Evolutionary conservation across 2,113 vertebrate genomes (phyloP), one percentile per base, ranked within the genome.

Genomic region (Notothenia rossii): DNA sequence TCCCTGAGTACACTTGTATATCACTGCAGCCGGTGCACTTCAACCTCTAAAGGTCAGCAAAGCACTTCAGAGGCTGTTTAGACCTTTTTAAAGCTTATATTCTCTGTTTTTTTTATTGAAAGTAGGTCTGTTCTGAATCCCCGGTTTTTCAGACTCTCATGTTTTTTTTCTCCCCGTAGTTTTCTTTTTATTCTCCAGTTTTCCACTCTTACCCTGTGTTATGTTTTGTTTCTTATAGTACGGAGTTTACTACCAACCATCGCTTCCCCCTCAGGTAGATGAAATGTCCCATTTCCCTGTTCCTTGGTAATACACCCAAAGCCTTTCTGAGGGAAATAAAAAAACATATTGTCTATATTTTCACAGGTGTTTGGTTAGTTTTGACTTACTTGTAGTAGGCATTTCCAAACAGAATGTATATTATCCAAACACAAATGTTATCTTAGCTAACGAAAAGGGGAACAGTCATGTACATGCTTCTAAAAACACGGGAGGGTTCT

Each of bases 191-290:
- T 60, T 77, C 25, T 72, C 17, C 68, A 55, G 68, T 76, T 88
- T 75, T 82, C 82, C 49, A 84, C 66, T 45, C 89, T 91, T 81
- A 93, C 80, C 65, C 69, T 90, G 60, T 92, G 82, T 86, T 91
- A 75, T 92, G 78, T 86, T 93, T 93, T 92, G 82, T 93, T 93
- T 93, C 87, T 92, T 92, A 73, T 93, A 94, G 92, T 93, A 94
- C 12, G 91, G 92, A 87, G 89, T 88, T 92, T 92, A 93, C 92
- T 91, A 92, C 94, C 91, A 92, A 85, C 75, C 92, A 92, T 83
- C 92, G 73, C 88, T 89, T 62, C 89, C 91, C 89, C 89, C 87
- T 89, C 90, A 94, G 92, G 92, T 93, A 94, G 89, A 93, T 92
- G 77, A 93, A 89, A 86, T 88, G 86, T 72, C 75, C 88, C 79